Base-by-base conservation (phyloP, 2,888 invertebrate genomes). In the Antheraea yamamai region DNA sequence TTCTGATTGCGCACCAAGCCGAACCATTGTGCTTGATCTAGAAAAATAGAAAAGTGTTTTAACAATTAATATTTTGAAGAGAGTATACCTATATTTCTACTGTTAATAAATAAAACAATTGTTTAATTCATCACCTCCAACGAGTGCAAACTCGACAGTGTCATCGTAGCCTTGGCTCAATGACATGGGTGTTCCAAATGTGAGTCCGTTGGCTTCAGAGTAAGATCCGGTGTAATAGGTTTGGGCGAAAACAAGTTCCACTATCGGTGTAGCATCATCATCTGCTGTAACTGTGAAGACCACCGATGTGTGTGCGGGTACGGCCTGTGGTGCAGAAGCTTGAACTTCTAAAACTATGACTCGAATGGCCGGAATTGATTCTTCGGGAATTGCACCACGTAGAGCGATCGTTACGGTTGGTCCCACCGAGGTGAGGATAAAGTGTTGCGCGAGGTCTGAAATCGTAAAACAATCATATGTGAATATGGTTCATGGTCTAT, bases 301-400 rank as follows among this genome's bases (percentile, higher is more conserved):
- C 39, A 87, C 75, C n/a, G 84, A 81, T 23, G 88, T 83, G 71
- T 77, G 77, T 14, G 85, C 84, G n/a, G n/a, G n/a, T n/a, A n/a
- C n/a, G n/a, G n/a, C n/a, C n/a, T n/a, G n/a, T n/a, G n/a, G n/a
- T n/a, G n/a, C n/a, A n/a, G n/a, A n/a, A n/a, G n/a, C n/a, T n/a
- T n/a, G n/a, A n/a, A n/a, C n/a, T n/a, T n/a, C n/a, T n/a, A n/a
- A n/a, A n/a, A n/a, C n/a, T n/a, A n/a, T n/a, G n/a, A n/a, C n/a
- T n/a, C n/a, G n/a, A n/a, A n/a, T n/a, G n/a, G n/a, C n/a, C n/a
- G n/a, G n/a, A n/a, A n/a, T n/a, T n/a, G n/a, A n/a, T n/a, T n/a
- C n/a, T n/a, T n/a, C n/a, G n/a, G n/a, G n/a, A n/a, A n/a, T n/a
- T n/a, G n/a, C n/a, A n/a, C n/a, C n/a, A n/a, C n/a, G n/a, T n/a